phyloP scores from a whole-genome alignment of 30 jellyfish, hydroid and myxozoan species.

The Hydractinia symbiolongicarpus region DNA sequence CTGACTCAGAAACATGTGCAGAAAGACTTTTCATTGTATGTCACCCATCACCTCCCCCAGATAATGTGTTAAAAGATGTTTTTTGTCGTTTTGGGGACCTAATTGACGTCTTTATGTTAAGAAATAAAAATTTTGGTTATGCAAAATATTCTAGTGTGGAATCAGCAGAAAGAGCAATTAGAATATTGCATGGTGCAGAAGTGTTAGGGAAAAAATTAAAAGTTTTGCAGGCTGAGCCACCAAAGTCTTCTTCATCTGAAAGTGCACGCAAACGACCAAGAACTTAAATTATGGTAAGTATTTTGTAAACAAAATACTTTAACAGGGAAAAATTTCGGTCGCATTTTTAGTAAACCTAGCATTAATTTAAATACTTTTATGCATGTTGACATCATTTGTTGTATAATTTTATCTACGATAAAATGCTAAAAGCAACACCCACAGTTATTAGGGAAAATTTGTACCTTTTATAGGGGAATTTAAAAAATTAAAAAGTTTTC shows the following conservation, averaged over 20 bases:
- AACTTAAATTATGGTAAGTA: conserved; percentile 35
- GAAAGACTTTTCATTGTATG: conserved; percentile 92
- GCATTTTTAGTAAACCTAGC: no score
- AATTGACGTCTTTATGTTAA: conserved; percentile 91
- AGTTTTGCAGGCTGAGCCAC: conserved; percentile 98
- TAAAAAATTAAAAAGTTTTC: no score
- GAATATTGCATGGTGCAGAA: conserved; percentile 84
- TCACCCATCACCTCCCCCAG: conserved; percentile 97
- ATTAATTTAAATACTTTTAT: no score
- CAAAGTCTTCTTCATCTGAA: conserved; percentile 74
- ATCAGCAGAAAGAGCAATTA: conserved; percentile 86
- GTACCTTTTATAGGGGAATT: no score
- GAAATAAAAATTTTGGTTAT: conserved; percentile 85
- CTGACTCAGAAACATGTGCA: conserved; percentile 88
- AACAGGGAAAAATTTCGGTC: no score
- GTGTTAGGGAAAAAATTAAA: conserved; percentile 78
- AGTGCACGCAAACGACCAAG: conserved; percentile 98
- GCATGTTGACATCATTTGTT: no score
- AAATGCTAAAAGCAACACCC: no score
- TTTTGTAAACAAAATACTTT: no score
- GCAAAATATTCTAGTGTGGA: conserved; percentile 78
- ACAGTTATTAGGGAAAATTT: no score
- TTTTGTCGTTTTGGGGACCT: conserved; percentile 95
- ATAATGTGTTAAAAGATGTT: conserved; percentile 80
- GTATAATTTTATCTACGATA: no score